Evolutionary conservation across 2,888 invertebrate species (phyloP).

Genomic region (Lumbricus terrestris): DNA sequence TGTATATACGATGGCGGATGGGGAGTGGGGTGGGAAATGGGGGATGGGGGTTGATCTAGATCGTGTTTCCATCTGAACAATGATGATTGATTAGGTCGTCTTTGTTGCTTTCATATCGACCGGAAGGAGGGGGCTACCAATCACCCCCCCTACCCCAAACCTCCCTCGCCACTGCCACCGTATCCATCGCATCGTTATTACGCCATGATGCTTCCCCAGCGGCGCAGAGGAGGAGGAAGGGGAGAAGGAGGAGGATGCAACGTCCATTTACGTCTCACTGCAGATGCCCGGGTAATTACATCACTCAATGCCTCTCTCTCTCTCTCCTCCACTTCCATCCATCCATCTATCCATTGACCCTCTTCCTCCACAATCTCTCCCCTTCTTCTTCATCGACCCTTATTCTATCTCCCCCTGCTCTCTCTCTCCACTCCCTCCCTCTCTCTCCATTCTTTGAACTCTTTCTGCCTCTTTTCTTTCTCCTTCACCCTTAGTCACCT

Average conservation of each 20-base stretch:
- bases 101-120: not conserved
- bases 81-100: conserved; percentile 3
- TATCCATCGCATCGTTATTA: not conserved
- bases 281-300: not conserved
- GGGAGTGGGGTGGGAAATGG: not conserved
- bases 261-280: not conserved
- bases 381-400: not conserved
- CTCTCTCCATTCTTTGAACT: not conserved
- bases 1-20: too few relatives aligned
- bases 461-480: not conserved
- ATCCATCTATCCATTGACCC: not conserved
- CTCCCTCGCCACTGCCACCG: too few relatives aligned
- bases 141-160: not conserved
- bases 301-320: not conserved
- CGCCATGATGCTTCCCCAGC: conserved; percentile 3
- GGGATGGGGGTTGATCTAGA: not conserved
- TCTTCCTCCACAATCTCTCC: not conserved
- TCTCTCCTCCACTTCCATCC: not conserved
- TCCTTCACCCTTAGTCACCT: too few relatives aligned
- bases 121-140: not conserved
- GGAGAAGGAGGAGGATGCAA: not conserved
- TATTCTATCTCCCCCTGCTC: not conserved
- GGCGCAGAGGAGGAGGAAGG: not conserved
- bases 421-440: too few relatives aligned
- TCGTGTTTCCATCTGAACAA: not conserved